Evolutionary conservation across 2,797 vertebrate species (phyloP), one percentile per base, ranked within the genome.

Genomic region (Ammospiza maritima): DNA sequence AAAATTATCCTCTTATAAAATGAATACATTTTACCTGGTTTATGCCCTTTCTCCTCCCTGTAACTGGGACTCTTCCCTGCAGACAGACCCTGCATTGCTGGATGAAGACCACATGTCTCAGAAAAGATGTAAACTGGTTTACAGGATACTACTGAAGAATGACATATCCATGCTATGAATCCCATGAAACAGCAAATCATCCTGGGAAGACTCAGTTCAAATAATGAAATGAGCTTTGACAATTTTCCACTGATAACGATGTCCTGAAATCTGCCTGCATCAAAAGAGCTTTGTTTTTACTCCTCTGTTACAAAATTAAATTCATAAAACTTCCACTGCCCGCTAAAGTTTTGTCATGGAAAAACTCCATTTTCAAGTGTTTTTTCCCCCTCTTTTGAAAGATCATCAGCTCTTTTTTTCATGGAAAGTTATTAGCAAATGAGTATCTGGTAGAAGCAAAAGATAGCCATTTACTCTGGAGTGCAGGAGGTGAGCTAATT

Each of bases 221-320:
- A 67, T 38, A 67, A 1, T 53, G 45, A 34, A 73, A 73, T 0
- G 0, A 48, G 60, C 30, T 58, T 60, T 1, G 21, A 72, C 34
- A 80, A 13, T 85, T 74, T 88, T 54, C 26, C 44, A 48, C 42
- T 38, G 34, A 74, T 30, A 30, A 27, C 11, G 44, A 6, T 13
- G 10, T 69, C 64, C 34, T 61, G 79, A 88, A 83, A 53, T 44
- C 16, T 26, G 54, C 27, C 23, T 84, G 19, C 34, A 81, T 47
- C 1, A n/a, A 82, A 19, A 12, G 3, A 65, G 65, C 62, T 88
- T 65, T 61, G 16, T 19, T 89, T 71, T 45, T 23, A 60, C 6
- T 40, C 12, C 26, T 66, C 62, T 85, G 32, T 22, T 70, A 36
- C n/a, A 58, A 86, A 90, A 89, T 30, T 18, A 81, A 73, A 78